phyloP scores from a whole-genome alignment of 2,888 invertebrate species.

The Leptinotarsa haldemani region DNA sequence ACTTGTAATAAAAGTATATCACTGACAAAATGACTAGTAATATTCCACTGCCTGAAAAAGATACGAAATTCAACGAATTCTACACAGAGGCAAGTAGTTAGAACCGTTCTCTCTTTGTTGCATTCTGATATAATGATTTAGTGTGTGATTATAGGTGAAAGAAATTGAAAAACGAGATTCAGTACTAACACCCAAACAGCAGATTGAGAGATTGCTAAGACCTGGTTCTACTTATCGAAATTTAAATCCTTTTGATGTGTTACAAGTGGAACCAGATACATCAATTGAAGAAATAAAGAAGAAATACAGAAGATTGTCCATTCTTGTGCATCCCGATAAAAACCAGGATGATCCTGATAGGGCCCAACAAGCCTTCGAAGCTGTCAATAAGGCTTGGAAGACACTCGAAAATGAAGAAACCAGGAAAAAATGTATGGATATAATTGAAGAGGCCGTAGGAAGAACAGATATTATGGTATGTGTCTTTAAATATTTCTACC shows the following conservation, averaged over 20 bases:
- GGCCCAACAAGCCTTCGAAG: conserved; percentile 93
- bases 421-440: conserved; percentile 91
- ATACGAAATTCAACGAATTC: conserved; percentile 83
- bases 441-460: conserved; percentile 97
- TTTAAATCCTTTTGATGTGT: conserved; percentile 94
- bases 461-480: conserved; percentile 91
- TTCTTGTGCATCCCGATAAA: conserved; percentile 99
- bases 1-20: conserved; percentile 15
- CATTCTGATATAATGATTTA: conserved; percentile 12
- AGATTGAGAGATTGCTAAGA: conserved; percentile 93
- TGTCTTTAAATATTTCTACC: not conserved
- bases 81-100: conserved; percentile 79
- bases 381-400: conserved; percentile 95
- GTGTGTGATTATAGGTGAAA: conserved; percentile 81
- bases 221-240: conserved; percentile 99
- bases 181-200: conserved; percentile 94
- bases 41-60: conserved; percentile 66
- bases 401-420: conserved; percentile 95
- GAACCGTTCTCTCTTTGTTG: conserved; percentile 4
- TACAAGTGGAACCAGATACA: conserved; percentile 91
- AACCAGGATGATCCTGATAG: conserved; percentile 96
- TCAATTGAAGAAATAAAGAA: conserved; percentile 94
- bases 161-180: conserved; percentile 98
- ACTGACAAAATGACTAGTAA: conserved; percentile 26
- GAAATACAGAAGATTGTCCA: conserved; percentile 92